phyloP scores from a whole-genome alignment of 2,797 vertebrate species.

The Pristis pectinata region DNA sequence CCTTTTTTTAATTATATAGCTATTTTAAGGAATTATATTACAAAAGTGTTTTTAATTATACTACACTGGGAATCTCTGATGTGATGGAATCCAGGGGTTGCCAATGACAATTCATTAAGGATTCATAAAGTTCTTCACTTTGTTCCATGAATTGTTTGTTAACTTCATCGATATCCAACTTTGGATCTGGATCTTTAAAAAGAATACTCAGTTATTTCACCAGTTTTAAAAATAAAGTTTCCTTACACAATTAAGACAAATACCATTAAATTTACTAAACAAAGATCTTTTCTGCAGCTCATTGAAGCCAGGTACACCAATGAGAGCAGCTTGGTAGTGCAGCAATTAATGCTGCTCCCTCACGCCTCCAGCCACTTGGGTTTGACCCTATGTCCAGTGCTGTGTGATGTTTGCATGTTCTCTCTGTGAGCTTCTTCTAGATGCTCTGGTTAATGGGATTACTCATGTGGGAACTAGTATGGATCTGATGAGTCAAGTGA shows the following conservation, averaged over 20 bases:
- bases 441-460: no score
- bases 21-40: background rate
- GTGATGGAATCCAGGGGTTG: slow-evolving; percentile 75
- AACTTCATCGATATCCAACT: slow-evolving; percentile 72
- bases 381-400: no score
- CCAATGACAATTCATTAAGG: slow-evolving; percentile 83
- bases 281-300: background rate
- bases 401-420: no score
- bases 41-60: slow-evolving; percentile 36
- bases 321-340: no score
- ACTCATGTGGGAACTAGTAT: no score
- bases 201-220: slow-evolving; percentile 4
- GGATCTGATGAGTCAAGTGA: no score
- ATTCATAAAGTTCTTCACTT: slow-evolving; percentile 83
- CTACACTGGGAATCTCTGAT: slow-evolving; percentile 61
- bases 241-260: background rate
- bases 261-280: background rate
- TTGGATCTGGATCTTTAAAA: slow-evolving; percentile 69
- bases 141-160: slow-evolving; percentile 82
- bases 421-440: no score
- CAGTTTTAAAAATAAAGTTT: background rate
- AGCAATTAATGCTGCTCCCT: no score
- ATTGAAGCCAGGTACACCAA: background rate
- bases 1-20: background rate
- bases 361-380: no score